phyloP scores from a whole-genome alignment of 2,113 vertebrate species.

The Upupa epops region DNA sequence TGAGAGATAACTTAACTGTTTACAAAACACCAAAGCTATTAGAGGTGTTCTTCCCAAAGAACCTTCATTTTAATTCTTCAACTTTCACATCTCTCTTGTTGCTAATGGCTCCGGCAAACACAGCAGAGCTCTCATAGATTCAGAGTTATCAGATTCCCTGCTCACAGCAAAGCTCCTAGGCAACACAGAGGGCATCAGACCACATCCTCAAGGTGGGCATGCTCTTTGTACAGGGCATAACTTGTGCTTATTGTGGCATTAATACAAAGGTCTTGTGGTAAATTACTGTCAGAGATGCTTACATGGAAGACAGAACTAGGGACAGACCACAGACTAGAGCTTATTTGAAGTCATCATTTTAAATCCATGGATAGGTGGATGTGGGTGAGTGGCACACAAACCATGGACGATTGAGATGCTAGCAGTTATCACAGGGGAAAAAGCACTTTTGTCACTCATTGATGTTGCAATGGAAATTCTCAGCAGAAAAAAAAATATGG shows the following conservation, averaged over 20 bases:
- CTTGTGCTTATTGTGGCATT: neutral
- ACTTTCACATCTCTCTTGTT: neutral
- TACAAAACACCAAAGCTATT: slow-evolving; percentile 18
- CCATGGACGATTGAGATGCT: neutral
- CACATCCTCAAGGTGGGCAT: neutral
- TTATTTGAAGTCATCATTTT: neutral
- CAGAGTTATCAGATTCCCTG: neutral
- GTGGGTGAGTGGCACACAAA: neutral
- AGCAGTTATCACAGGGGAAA: neutral
- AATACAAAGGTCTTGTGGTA: neutral
- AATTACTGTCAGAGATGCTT: neutral
- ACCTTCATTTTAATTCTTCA: neutral
- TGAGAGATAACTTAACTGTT: neutral
- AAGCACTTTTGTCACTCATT: neutral
- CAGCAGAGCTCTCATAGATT: neutral
- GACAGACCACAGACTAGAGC: neutral
- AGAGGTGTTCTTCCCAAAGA: neutral
- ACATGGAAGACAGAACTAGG: neutral
- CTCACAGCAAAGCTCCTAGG: neutral
- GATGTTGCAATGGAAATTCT: neutral
- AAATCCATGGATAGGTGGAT: neutral
- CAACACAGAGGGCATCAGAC: neutral
- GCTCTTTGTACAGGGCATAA: neutral
- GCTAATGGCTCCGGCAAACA: neutral
- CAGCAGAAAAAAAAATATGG: neutral